Conservation (phyloP, 2,113 vertebrate species). For the Smithornis capensis region DNA sequence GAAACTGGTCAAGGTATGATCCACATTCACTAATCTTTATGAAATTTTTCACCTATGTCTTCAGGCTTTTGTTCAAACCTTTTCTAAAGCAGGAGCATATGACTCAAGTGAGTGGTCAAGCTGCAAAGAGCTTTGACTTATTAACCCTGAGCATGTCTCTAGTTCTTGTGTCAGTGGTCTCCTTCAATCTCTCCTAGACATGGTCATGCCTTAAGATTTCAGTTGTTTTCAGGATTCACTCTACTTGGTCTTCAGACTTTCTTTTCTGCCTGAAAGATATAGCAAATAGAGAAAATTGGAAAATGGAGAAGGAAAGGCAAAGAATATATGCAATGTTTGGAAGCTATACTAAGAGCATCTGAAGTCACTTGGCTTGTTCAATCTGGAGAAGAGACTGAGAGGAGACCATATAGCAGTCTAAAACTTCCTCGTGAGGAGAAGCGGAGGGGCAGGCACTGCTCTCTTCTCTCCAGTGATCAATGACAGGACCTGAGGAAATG, state of each 20-base stretch:
- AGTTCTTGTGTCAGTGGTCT: not conserved
- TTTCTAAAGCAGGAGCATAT: not conserved
- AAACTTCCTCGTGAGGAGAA: not conserved
- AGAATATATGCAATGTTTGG: not conserved
- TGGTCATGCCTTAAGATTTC: not conserved
- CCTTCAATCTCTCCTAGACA: not conserved
- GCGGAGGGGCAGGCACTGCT: not conserved
- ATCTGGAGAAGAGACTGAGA: not conserved
- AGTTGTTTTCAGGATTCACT: not conserved
- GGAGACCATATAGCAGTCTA: not conserved
- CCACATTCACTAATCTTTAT: not conserved
- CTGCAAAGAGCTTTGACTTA: not conserved
- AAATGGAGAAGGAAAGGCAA: not conserved
- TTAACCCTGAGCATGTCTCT: not conserved
- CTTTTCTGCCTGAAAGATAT: not conserved
- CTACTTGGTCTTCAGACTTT: not conserved
- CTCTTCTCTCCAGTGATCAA: not conserved
- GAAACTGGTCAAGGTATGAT: not conserved
- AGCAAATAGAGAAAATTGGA: not conserved
- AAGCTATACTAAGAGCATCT: not conserved
- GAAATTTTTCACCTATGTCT: not conserved
- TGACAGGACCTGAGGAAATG: not conserved
- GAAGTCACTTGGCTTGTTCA: not conserved
- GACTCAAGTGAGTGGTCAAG: not conserved
- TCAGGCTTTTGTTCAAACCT: not conserved